Percentiles rank a stretch among this genome's conserved stretches.
These are phyloP conservation scores for Bombus terrestris DNA, from an alignment of 1,140 invertebrate species.

Conservation along the genomic window DNA sequence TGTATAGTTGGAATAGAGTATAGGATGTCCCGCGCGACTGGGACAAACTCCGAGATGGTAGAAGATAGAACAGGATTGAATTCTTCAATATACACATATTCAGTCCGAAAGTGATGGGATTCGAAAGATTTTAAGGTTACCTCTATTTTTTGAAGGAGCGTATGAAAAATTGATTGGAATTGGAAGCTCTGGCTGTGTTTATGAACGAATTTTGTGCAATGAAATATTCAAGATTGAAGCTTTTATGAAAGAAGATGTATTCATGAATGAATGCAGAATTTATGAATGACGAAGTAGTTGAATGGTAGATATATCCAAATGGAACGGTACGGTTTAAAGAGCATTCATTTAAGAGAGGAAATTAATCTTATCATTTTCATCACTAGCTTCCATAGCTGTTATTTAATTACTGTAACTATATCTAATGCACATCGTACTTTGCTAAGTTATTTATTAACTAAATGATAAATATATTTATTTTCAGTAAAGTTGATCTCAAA, in stretches of 20 bases:
- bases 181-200: background rate
- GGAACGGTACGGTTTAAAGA: background rate
- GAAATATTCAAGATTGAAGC: background rate
- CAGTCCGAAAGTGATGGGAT: too few relatives aligned
- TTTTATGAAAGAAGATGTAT: constrained; percentile 5
- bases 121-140: too few relatives aligned
- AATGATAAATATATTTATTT: background rate
- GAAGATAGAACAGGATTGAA: too few relatives aligned
- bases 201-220: background rate
- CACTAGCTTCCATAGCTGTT: background rate
- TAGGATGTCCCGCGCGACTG: background rate
- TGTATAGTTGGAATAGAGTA: background rate
- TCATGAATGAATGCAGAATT: background rate
- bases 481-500: too few relatives aligned
- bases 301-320: background rate
- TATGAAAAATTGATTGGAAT: background rate
- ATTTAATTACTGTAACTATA: background rate
- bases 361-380: background rate
- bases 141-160: too few relatives aligned
- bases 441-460: too few relatives aligned
- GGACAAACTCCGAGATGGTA: too few relatives aligned
- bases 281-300: background rate
- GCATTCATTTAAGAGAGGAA: background rate
- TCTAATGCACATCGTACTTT: background rate
- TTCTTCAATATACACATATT: too few relatives aligned